phyloP scores from a whole-genome alignment of 2,888 invertebrate genomes.

The Dermolepida albohirtum region DNA sequence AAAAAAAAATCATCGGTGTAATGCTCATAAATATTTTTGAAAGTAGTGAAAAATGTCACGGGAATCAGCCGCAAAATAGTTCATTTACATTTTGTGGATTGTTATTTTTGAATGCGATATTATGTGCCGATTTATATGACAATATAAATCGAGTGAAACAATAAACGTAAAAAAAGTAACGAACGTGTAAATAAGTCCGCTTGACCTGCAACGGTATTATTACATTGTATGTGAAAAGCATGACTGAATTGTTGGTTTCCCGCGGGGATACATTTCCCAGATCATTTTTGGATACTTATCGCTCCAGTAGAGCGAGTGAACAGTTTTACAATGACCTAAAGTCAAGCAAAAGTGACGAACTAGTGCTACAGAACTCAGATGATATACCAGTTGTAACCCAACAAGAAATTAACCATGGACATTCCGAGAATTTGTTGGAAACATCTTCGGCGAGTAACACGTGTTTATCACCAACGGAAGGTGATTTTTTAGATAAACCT shows the following conservation, averaged over 20 bases:
- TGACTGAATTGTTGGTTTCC: constrained; percentile 64
- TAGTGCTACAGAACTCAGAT: constrained; percentile 66
- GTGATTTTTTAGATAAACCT: constrained; percentile 59
- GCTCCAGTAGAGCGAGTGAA: constrained; percentile 59
- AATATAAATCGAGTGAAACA: too few species aligned
- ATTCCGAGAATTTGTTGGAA: constrained; percentile 64
- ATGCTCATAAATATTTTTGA: constrained; percentile 41
- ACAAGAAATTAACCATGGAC: constrained; percentile 65
- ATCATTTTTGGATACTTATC: constrained; percentile 64
- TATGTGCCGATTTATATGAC: too few species aligned
- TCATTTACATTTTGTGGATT: too few species aligned
- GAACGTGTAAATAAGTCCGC: neutral
- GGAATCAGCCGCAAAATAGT: neutral
- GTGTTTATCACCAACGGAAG: constrained; percentile 59
- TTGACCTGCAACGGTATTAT: constrained; percentile 9
- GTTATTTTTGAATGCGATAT: too few species aligned
- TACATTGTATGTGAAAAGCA: constrained; percentile 47
- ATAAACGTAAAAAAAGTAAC: too few species aligned
- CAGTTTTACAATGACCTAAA: constrained; percentile 65
- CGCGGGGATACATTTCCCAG: constrained; percentile 66
- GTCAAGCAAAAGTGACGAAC: constrained; percentile 68
- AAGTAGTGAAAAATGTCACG: constrained; percentile 13
- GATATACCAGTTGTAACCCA: constrained; percentile 58
- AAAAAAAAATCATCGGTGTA: constrained; percentile 37
- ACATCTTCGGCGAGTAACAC: constrained; percentile 43